phyloP scores from a whole-genome alignment of 2,888 invertebrate species.

The Chrysolina americana region DNA sequence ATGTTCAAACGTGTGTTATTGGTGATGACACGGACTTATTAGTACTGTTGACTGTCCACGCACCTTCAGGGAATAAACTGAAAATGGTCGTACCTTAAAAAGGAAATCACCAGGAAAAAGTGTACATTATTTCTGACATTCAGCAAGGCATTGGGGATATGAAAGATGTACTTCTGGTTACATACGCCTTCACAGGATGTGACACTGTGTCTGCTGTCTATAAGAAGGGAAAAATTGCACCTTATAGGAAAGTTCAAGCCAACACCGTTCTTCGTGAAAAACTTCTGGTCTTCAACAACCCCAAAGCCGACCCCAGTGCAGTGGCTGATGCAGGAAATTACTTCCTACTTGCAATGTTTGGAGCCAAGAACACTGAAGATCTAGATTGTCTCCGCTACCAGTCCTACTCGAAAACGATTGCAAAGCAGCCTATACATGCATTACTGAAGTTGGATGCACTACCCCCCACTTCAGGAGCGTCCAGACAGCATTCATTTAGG shows the following conservation, averaged over 20 bases:
- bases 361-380: slow-evolving; percentile 35
- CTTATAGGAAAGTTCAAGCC: slow-evolving; percentile 30
- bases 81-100: slow-evolving; percentile 1
- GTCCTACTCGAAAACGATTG: slow-evolving; percentile 34
- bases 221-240: slow-evolving; percentile 32
- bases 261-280: slow-evolving; percentile 31
- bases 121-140: neutral
- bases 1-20: slow-evolving; percentile 32
- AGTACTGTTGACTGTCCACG: slow-evolving; percentile 39
- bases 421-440: slow-evolving; percentile 32
- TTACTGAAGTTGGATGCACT: slow-evolving; percentile 29
- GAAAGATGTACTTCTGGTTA: slow-evolving; percentile 33
- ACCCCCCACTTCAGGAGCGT: slow-evolving; percentile 29
- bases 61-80: slow-evolving; percentile 27
- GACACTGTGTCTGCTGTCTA: slow-evolving; percentile 31
- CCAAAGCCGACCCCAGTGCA: slow-evolving; percentile 28
- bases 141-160: slow-evolving; percentile 10
- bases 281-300: slow-evolving; percentile 23
- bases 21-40: slow-evolving; percentile 34
- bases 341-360: slow-evolving; percentile 35
- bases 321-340: slow-evolving; percentile 32
- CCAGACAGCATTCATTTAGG: slow-evolving; percentile 28
- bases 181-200: slow-evolving; percentile 34
- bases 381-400: slow-evolving; percentile 34
- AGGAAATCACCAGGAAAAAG: slow-evolving; percentile 1